Evolutionary conservation across 2,797 vertebrate species (phyloP).

Genomic region (Leontocebus nigricollis): DNA sequence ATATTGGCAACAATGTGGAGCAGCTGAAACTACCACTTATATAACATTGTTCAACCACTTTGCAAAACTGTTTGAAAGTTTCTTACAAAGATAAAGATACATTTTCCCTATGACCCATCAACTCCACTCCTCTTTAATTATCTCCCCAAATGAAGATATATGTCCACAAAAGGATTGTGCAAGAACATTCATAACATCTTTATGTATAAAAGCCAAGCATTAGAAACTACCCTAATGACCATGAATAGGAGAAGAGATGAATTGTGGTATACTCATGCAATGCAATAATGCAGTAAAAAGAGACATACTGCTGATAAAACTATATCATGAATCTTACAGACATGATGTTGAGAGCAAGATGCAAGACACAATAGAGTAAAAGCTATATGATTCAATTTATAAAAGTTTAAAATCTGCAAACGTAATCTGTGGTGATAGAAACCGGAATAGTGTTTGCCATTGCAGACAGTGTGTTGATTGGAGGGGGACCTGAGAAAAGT

Average conservation of each 20-base stretch:
- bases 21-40: background rate
- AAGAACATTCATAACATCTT: background rate
- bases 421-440: background rate
- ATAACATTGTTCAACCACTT: background rate
- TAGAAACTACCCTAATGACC: background rate
- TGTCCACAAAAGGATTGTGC: background rate
- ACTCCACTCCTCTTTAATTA: constrained; percentile 35
- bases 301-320: background rate
- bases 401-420: background rate
- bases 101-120: background rate
- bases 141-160: constrained; percentile 35
- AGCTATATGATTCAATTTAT: background rate
- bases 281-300: background rate
- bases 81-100: background rate
- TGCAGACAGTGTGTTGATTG: background rate
- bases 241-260: background rate
- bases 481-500: background rate
- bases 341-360: background rate
- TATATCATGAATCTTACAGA: background rate
- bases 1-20: background rate
- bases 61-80: background rate
- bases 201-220: constrained; percentile 5
- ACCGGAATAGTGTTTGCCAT: background rate
- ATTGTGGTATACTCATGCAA: background rate
- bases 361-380: constrained; percentile 13